Conservation (phyloP, 2,797 vertebrate species). For the Heliangelus exortis region DNA sequence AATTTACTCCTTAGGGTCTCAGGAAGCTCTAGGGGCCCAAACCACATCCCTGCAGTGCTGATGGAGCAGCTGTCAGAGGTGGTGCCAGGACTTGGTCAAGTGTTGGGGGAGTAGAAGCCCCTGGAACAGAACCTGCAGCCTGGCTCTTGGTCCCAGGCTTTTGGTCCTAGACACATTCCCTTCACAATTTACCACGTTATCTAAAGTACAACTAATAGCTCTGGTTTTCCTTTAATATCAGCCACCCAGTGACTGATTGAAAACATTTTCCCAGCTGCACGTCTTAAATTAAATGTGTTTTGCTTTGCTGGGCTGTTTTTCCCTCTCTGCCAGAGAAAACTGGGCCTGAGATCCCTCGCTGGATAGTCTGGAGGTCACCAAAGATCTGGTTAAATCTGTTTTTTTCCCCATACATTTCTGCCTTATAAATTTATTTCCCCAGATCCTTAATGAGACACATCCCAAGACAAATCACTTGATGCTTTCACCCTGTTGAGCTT, state of each 20-base stretch:
- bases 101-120: fast-evolving
- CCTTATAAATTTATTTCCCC: neutral
- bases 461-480: neutral
- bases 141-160: neutral
- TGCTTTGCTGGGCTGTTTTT: neutral
- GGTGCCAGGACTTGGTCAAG: neutral
- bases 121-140: neutral
- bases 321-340: neutral
- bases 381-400: neutral
- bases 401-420: neutral
- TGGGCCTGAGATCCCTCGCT: neutral
- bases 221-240: neutral
- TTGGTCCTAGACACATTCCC: neutral
- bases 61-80: neutral
- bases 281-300: slow-evolving; percentile 42
- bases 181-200: neutral
- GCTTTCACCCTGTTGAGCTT: neutral
- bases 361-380: neutral
- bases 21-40: neutral
- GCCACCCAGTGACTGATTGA: neutral
- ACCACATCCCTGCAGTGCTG: fast-evolving
- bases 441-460: neutral
- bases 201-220: neutral
- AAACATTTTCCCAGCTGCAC: slow-evolving; percentile 43
- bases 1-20: neutral